Evolutionary conservation across 2,113 vertebrate species (phyloP).

Genomic region (Hippocampus mohnikei): DNA sequence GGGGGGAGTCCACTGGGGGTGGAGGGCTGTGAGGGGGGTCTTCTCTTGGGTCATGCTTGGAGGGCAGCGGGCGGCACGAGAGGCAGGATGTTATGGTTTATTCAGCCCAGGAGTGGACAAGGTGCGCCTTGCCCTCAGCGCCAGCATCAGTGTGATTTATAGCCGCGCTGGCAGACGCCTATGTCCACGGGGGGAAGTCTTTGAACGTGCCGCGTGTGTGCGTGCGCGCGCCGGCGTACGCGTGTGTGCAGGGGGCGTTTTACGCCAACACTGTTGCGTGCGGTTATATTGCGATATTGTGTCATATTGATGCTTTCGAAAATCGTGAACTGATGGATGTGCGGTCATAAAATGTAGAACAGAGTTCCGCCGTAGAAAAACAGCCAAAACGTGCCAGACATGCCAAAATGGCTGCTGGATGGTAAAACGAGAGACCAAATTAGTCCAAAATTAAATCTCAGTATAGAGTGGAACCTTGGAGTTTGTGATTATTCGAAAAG

Average conservation of each 20-base stretch:
- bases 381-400: too few species aligned
- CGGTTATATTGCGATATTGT: too few species aligned
- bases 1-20: constrained; percentile 17
- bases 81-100: constrained; percentile 88
- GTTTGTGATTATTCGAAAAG: background rate
- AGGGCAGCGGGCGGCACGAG: constrained; percentile 69
- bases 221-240: background rate
- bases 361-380: too few species aligned
- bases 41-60: constrained; percentile 62
- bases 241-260: too few species aligned
- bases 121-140: constrained; percentile 80
- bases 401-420: too few species aligned
- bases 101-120: constrained; percentile 82
- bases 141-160: constrained; percentile 78
- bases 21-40: constrained; percentile 21
- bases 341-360: too few species aligned
- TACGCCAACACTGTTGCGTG: too few species aligned
- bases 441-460: too few species aligned
- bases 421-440: too few species aligned
- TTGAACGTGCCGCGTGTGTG: constrained; percentile 61
- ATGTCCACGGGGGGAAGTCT: constrained; percentile 76
- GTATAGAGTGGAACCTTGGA: too few species aligned
- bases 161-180: constrained; percentile 74
- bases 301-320: too few species aligned
- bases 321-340: too few species aligned